These are phyloP conservation scores for Gerris buenoi DNA, from an alignment of 1,140 invertebrate genomes.

Conservation along the genomic window DNA sequence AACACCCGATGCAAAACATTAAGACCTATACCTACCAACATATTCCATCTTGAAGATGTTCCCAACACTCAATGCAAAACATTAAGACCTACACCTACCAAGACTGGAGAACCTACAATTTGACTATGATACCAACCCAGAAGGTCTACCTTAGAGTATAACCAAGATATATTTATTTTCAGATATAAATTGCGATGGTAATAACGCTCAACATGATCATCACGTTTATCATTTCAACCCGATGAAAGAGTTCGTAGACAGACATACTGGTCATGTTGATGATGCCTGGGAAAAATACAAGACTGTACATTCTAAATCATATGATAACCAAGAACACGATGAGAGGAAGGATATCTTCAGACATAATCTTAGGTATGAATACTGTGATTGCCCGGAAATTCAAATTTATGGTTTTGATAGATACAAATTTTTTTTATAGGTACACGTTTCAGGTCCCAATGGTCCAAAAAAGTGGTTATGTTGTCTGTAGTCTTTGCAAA, in stretches of 20 bases:
- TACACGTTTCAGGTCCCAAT: neutral
- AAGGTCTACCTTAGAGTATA: too few species aligned
- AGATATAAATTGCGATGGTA: neutral
- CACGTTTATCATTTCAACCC: conserved; percentile 53
- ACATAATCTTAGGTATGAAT: conserved; percentile 75
- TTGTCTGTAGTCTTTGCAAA: neutral
- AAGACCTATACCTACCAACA: too few species aligned
- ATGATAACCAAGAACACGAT: conserved; percentile 47
- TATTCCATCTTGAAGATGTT: too few species aligned
- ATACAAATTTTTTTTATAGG: neutral
- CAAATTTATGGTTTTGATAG: too few species aligned
- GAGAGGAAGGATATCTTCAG: conserved; percentile 64
- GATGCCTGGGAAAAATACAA: conserved; percentile 64
- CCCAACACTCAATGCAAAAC: too few species aligned
- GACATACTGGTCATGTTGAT: conserved; percentile 53
- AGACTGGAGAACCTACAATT: too few species aligned
- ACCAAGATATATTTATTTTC: neutral
- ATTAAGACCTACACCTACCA: too few species aligned
- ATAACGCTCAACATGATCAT: neutral
- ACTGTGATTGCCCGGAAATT: too few species aligned
- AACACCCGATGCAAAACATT: too few species aligned
- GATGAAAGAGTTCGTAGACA: conserved; percentile 76
- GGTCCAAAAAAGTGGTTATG: neutral
- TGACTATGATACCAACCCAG: too few species aligned
- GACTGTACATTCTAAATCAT: conserved; percentile 52